These are phyloP conservation scores for Tipula unca DNA, from an alignment of 2,888 invertebrate species.

Conservation along the genomic window DNA sequence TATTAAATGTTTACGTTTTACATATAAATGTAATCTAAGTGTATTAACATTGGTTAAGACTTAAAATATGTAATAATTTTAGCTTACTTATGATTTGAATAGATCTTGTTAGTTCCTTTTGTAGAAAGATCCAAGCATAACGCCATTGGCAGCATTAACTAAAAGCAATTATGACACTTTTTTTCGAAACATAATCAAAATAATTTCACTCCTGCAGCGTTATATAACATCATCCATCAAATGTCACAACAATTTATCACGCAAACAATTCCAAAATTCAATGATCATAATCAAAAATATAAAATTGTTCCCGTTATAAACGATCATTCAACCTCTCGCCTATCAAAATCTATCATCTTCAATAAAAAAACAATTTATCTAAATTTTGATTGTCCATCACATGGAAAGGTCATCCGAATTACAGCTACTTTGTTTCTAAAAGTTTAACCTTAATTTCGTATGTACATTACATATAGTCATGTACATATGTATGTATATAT, in stretches of 20 bases:
- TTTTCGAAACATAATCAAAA: neutral
- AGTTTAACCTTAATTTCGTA: neutral
- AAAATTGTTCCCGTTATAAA: neutral
- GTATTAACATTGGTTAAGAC: too few relatives aligned
- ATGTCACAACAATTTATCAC: neutral
- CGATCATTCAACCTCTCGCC: neutral
- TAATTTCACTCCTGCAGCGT: neutral
- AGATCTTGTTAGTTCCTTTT: too few relatives aligned
- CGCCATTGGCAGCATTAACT: neutral
- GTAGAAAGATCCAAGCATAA: too few relatives aligned
- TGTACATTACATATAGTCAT: neutral
- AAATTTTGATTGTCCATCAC: neutral
- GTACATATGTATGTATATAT: neutral
- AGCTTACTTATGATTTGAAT: too few relatives aligned
- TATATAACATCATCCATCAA: neutral
- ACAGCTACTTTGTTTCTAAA: conserved; percentile 8
- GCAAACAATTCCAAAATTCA: neutral
- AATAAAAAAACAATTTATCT: neutral
- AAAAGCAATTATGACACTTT: neutral
- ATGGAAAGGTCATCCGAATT: neutral
- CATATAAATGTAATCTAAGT: too few relatives aligned
- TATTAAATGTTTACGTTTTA: too few relatives aligned
- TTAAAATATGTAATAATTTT: too few relatives aligned
- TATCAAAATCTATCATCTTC: neutral
- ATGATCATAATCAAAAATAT: neutral